Percentiles rank a stretch among this genome's conserved stretches.
Conservation (phyloP, 2,113 vertebrate species). For the Paracanthobrama guichenoti region DNA sequence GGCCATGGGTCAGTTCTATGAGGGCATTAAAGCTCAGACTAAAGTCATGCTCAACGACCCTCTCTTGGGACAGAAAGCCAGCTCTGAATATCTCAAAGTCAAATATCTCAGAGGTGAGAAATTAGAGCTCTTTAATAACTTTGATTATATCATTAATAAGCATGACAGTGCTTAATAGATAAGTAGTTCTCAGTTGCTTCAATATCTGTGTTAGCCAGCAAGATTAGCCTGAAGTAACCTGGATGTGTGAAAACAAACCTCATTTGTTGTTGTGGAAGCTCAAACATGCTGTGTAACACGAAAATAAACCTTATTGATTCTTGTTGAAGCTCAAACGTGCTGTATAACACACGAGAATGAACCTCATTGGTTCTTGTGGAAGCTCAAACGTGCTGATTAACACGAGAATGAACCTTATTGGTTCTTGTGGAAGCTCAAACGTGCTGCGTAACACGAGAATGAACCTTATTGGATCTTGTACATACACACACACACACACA, state of each 20-base stretch:
- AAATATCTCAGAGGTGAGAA: conserved; percentile 94
- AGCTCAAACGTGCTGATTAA: no score
- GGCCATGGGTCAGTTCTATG: conserved; percentile 97
- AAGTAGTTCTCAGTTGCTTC: not conserved
- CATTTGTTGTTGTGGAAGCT: no score
- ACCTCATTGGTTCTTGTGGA: no score
- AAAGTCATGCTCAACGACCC: conserved; percentile 98
- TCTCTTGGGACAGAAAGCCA: conserved; percentile 94
- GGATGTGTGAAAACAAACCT: not conserved
- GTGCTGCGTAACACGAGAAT: no score
- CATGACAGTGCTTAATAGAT: not conserved
- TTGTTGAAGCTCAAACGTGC: no score
- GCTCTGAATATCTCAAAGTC: conserved; percentile 95
- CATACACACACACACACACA: no score
- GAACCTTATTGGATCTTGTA: no score
- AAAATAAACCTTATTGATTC: no score
- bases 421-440: no score
- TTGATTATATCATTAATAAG: not conserved
- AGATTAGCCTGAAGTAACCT: not conserved
- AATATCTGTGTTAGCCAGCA: not conserved
- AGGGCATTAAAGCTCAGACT: conserved; percentile 98
- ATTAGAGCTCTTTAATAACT: not conserved
- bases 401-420: no score
- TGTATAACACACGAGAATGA: no score
- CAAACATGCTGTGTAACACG: no score